Evolutionary conservation across 2,113 vertebrate species (phyloP).

Genomic region (Pterophyllum scalare): DNA sequence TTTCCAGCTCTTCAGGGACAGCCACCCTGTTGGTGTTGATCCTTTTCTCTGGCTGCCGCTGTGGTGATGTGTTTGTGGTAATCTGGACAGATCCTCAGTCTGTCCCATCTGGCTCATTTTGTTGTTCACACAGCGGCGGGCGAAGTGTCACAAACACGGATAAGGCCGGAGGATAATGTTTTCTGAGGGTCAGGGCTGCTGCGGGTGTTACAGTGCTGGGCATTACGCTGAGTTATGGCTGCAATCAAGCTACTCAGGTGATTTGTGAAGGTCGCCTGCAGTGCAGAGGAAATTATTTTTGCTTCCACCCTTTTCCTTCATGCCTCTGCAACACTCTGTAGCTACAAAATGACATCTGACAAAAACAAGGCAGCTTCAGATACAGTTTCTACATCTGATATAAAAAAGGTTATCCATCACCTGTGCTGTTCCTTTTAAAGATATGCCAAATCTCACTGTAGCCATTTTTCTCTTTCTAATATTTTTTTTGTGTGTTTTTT

Average conservation of each 20-base stretch:
- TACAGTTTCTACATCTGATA: not conserved
- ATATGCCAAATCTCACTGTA: not conserved
- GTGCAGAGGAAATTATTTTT: constrained; percentile 9
- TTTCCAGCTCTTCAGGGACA: not conserved
- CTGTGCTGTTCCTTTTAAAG: not conserved
- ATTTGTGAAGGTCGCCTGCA: constrained; percentile 36
- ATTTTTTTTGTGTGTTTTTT: not conserved
- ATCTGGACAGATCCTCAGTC: constrained; percentile 30
- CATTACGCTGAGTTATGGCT: constrained; percentile 42
- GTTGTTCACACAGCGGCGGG: constrained; percentile 8
- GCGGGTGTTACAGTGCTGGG: not conserved
- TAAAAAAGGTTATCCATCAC: not conserved
- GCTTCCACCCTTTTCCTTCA: not conserved
- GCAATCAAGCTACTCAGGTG: constrained; percentile 10
- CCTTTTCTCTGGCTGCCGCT: not conserved
- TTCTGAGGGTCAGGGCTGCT: constrained; percentile 14
- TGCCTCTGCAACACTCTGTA: not conserved
- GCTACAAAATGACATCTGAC: not conserved
- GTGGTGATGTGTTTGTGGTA: not conserved
- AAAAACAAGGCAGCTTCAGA: not conserved
- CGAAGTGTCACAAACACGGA: constrained; percentile 1
- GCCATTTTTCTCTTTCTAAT: not conserved
- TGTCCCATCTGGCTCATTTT: constrained; percentile 36
- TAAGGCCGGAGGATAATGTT: not conserved
- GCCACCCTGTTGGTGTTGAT: not conserved